These are phyloP conservation scores for Tapera naevia DNA, from an alignment of 2,797 vertebrate species.

Conservation along the genomic window DNA sequence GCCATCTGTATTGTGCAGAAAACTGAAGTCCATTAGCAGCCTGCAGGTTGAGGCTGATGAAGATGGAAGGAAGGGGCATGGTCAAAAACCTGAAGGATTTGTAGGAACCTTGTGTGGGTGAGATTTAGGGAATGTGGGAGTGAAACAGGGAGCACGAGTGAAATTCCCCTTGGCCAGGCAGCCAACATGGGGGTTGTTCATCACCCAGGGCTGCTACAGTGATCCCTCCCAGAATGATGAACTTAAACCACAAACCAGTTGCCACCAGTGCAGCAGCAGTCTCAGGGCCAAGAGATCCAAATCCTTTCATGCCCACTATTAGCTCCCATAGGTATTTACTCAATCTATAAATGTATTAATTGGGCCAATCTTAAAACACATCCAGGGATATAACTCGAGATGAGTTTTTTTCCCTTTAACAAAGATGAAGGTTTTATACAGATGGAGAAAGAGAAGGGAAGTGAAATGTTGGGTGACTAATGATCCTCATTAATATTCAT, in stretches of 20 bases:
- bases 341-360: constrained; percentile 5
- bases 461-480: constrained; percentile 64
- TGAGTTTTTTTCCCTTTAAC: background rate
- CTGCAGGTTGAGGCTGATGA: background rate
- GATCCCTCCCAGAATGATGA: background rate
- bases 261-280: background rate
- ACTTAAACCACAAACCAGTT: background rate
- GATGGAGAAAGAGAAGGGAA: constrained; percentile 26
- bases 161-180: background rate
- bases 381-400: background rate
- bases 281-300: rapidly evolving
- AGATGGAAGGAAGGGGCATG: background rate
- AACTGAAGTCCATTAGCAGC: background rate
- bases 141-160: background rate
- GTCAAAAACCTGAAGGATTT: background rate
- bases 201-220: background rate
- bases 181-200: background rate
- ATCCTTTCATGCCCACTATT: background rate
- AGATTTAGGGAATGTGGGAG: too few relatives aligned
- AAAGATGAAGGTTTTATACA: constrained; percentile 53
- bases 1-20: background rate
- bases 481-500: constrained; percentile 72
- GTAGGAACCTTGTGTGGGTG: rapidly evolving
- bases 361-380: constrained; percentile 2
- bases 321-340: background rate